These are phyloP conservation scores for Sphaerodactylus townsendi DNA, from an alignment of 2,113 vertebrate species.

Conservation along the genomic window DNA sequence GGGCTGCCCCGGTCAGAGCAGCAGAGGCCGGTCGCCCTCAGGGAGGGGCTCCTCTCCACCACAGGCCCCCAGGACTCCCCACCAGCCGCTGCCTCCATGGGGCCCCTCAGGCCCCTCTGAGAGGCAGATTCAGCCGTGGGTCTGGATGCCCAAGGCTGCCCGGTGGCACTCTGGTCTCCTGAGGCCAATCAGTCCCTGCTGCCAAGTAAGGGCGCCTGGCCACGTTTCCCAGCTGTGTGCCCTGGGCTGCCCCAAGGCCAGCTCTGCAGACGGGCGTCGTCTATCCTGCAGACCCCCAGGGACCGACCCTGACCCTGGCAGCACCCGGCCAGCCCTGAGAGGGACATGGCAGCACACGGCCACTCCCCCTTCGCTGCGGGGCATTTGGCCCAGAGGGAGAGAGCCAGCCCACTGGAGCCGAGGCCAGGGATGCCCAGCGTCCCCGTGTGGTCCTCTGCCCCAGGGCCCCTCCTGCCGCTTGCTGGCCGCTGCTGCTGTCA, in stretches of 20 bases:
- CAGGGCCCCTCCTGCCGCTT: neutral
- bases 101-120: neutral
- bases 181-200: too few species aligned
- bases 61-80: neutral
- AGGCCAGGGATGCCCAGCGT: neutral
- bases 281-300: too few species aligned
- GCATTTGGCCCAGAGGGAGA: neutral
- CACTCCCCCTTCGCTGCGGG: too few species aligned
- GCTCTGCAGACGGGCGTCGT: too few species aligned
- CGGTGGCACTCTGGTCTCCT: too few species aligned
- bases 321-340: too few species aligned
- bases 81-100: neutral
- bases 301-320: too few species aligned
- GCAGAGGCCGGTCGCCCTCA: constrained; percentile 39
- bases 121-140: neutral
- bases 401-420: neutral
- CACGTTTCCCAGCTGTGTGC: neutral
- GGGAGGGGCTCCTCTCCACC: constrained; percentile 4
- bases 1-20: constrained; percentile 22
- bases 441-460: neutral
- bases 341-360: too few species aligned
- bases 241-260: neutral
- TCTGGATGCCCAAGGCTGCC: too few species aligned
- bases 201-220: neutral
- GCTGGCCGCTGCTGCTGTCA: neutral